Percentiles rank a stretch among this genome's conserved stretches.
These are phyloP conservation scores for Coptodon bakossiorum DNA, from an alignment of 2,113 vertebrate species.

Conservation along the genomic window DNA sequence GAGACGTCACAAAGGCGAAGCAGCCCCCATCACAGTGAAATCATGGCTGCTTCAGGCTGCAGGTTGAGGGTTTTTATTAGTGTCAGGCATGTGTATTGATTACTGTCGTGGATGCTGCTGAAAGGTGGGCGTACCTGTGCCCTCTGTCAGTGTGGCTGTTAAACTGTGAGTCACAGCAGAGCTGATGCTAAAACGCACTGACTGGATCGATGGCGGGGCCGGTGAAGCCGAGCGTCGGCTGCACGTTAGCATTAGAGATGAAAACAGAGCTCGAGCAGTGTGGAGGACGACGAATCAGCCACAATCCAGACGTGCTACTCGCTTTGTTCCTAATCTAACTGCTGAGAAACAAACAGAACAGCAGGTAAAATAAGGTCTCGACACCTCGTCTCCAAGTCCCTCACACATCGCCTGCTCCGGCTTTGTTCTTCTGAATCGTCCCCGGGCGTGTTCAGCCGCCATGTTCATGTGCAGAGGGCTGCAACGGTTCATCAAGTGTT, in stretches of 20 bases:
- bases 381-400: too few relatives aligned
- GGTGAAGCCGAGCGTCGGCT: not conserved
- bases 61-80: not conserved
- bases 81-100: not conserved
- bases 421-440: too few relatives aligned
- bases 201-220: not conserved
- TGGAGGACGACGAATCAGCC: not conserved
- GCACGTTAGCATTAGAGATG: not conserved
- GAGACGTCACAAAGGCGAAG: not conserved
- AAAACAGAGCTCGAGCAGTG: not conserved
- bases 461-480: too few relatives aligned
- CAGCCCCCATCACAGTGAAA: not conserved
- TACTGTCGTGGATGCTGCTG: too few relatives aligned
- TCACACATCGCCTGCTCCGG: too few relatives aligned
- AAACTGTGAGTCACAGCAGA: not conserved
- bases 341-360: too few relatives aligned
- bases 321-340: too few relatives aligned
- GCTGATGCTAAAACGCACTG: not conserved
- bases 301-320: not conserved
- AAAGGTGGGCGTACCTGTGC: not conserved
- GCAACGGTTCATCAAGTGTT: too few relatives aligned
- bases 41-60: not conserved
- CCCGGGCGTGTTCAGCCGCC: too few relatives aligned
- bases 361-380: too few relatives aligned
- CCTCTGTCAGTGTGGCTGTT: not conserved